Evolutionary conservation across 2,113 vertebrate species (phyloP).

Genomic region (Catharus fuscescens): DNA sequence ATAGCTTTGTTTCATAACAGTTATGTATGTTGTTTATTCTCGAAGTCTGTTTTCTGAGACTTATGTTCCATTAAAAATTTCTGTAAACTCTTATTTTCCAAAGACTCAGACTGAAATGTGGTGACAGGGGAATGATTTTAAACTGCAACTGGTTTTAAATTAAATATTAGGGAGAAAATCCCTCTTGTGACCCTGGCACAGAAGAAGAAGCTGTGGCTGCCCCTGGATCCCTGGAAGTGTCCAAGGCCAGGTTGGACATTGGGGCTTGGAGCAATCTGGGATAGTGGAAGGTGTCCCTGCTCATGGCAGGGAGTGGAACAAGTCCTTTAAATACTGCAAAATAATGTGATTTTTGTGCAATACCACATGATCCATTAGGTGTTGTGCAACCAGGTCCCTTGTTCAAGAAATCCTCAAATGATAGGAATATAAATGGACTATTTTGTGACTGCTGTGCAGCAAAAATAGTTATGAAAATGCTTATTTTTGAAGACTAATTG

Average conservation of each 20-base stretch:
- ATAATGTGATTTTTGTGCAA: neutral
- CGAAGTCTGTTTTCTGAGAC: neutral
- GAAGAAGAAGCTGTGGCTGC: neutral
- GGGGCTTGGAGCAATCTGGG: neutral
- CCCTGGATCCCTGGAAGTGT: neutral
- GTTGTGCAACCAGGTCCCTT: neutral
- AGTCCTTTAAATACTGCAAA: neutral
- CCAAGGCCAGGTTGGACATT: rapidly evolving
- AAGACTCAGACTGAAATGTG: neutral
- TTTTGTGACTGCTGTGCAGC: neutral
- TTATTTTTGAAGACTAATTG: slow-evolving; percentile 16
- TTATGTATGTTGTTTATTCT: neutral
- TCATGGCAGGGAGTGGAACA: neutral
- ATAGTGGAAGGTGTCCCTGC: neutral
- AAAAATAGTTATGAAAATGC: neutral
- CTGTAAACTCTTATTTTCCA: neutral
- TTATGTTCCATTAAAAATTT: neutral
- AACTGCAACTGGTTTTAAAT: neutral
- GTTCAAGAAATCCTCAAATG: neutral
- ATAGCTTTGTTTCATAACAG: neutral
- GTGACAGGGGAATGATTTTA: neutral
- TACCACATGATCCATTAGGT: rapidly evolving
- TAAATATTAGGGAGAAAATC: neutral
- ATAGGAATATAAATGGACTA: neutral
- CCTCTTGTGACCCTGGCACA: neutral